phyloP scores from a whole-genome alignment of 92 coral and sea anemone species.

The Montipora capitata region DNA sequence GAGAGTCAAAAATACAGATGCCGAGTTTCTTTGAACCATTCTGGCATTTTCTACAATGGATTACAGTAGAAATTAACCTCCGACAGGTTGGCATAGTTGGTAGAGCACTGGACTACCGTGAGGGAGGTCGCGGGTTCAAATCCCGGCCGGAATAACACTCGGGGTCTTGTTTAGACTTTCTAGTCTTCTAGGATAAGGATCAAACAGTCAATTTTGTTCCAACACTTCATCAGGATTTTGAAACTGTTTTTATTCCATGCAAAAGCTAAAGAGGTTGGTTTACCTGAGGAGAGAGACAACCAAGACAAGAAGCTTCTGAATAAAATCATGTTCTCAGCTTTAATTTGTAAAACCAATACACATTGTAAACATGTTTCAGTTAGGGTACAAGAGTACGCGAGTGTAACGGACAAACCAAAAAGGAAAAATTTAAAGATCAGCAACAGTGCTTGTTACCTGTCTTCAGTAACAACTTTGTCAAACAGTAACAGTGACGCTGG shows the following conservation, averaged over 20 bases:
- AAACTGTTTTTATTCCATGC: not conserved
- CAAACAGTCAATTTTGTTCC: too few species aligned
- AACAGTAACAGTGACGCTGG: constrained; percentile 46
- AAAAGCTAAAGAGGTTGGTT: not conserved
- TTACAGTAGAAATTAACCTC: too few species aligned
- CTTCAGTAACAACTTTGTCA: constrained; percentile 26
- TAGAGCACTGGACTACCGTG: too few species aligned
- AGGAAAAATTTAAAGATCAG: constrained; percentile 1
- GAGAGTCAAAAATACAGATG: too few species aligned
- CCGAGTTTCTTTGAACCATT: too few species aligned
- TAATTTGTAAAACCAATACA: not conserved
- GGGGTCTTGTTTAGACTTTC: too few species aligned
- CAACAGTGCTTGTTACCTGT: constrained; percentile 16
- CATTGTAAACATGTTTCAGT: not conserved
- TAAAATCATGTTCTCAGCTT: not conserved
- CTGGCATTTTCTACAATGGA: too few species aligned
- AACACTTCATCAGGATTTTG: too few species aligned
- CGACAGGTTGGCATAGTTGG: too few species aligned
- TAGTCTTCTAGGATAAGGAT: too few species aligned
- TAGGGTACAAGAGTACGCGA: not conserved
- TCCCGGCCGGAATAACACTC: too few species aligned
- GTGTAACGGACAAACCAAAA: not conserved
- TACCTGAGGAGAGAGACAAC: not conserved
- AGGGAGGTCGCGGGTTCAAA: too few species aligned
- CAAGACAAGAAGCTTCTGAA: not conserved